Percentiles rank a stretch among this genome's conserved stretches.
phyloP scores from a whole-genome alignment of 2,113 vertebrate species.

The Bambusicola thoracicus region DNA sequence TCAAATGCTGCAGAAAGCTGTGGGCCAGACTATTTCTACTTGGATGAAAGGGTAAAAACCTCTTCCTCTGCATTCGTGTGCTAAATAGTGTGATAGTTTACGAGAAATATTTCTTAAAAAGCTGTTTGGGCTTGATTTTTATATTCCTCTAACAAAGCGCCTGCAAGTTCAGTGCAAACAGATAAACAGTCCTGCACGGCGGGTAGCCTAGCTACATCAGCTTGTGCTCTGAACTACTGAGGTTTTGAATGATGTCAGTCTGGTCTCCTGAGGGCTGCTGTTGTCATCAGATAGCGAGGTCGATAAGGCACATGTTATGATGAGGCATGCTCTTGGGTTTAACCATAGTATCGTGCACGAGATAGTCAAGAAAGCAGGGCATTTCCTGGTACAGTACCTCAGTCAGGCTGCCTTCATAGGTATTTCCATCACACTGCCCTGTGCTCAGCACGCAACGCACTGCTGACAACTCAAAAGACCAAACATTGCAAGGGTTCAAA shows the following conservation, averaged over 20 bases:
- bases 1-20: neutral
- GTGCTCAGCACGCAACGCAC: neutral
- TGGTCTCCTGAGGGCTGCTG: conserved; percentile 58
- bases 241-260: conserved; percentile 64
- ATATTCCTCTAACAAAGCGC: neutral
- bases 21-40: neutral
- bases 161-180: conserved; percentile 11
- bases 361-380: neutral
- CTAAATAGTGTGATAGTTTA: neutral
- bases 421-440: conserved; percentile 45
- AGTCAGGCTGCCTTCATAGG: conserved; percentile 33
- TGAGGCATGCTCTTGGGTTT: conserved; percentile 39
- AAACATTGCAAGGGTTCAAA: neutral
- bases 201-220: conserved; percentile 27
- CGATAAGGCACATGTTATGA: conserved; percentile 54
- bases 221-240: conserved; percentile 28
- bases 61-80: neutral
- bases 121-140: neutral
- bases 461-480: conserved; percentile 7
- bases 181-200: neutral
- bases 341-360: conserved; percentile 29
- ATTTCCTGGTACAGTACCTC: conserved; percentile 50
- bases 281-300: conserved; percentile 62
- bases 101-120: neutral
- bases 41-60: neutral